Evolutionary conservation across 2,888 invertebrate species (phyloP).

Genomic region (Sminthurides aquaticus): DNA sequence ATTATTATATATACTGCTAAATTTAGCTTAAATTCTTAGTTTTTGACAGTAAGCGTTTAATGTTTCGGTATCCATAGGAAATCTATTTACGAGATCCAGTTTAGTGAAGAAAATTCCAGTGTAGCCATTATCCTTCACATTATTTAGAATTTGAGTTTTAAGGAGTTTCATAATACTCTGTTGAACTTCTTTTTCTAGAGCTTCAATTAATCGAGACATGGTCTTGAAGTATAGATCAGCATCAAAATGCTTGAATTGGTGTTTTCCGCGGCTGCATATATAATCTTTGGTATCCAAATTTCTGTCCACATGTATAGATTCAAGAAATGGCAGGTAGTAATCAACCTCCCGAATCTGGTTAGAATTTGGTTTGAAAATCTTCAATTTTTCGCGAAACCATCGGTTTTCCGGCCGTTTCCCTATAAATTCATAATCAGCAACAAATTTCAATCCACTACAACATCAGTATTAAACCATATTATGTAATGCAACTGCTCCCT

Average conservation of each 20-base stretch:
- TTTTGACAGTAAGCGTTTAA: not conserved
- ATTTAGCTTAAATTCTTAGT: too few species aligned
- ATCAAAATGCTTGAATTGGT: constrained; percentile 16
- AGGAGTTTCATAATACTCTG: constrained; percentile 10
- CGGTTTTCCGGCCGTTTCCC: not conserved
- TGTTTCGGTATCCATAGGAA: constrained; percentile 5
- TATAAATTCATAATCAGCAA: too few species aligned
- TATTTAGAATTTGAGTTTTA: not conserved
- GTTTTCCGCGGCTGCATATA: not conserved
- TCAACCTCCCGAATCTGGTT: not conserved
- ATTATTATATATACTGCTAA: too few species aligned
- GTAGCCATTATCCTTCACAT: not conserved
- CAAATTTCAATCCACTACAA: too few species aligned
- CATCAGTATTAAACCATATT: too few species aligned
- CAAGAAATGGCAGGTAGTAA: constrained; percentile 9
- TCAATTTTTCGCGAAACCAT: not conserved
- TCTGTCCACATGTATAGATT: constrained; percentile 6
- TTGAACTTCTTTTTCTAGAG: constrained; percentile 12
- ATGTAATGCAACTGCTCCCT: too few species aligned
- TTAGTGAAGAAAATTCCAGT: constrained; percentile 13
- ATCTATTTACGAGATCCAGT: not conserved
- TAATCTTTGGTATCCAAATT: not conserved
- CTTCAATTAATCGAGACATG: not conserved
- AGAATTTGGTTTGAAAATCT: not conserved
- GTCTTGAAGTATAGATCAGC: constrained; percentile 17